Evolutionary conservation across 2,113 vertebrate species (phyloP).

Genomic region (Heliornis fulica): DNA sequence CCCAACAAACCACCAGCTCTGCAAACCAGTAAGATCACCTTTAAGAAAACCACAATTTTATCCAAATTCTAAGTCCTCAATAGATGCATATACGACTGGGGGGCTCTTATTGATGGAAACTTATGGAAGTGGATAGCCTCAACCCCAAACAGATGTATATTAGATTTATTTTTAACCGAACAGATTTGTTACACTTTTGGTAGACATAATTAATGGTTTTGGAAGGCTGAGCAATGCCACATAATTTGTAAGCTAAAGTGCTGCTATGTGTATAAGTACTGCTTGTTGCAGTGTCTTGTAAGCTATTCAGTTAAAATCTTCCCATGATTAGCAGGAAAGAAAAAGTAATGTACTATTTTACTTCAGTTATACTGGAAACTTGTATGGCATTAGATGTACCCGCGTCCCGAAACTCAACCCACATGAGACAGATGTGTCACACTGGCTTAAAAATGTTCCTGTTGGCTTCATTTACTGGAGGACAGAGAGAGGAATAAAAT

Average conservation of each 20-base stretch:
- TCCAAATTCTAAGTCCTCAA: neutral
- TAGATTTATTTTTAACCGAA: neutral
- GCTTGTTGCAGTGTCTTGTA: neutral
- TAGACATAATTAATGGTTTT: neutral
- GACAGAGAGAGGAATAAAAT: neutral
- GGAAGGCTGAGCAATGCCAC: neutral
- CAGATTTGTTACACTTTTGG: neutral
- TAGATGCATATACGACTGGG: neutral
- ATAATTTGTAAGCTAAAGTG: neutral
- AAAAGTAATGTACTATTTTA: neutral
- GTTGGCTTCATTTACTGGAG: constrained; percentile 6
- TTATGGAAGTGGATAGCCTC: neutral
- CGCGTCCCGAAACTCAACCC: neutral
- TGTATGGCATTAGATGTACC: neutral
- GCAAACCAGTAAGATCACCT: neutral
- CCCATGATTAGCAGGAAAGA: neutral
- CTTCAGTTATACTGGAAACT: neutral
- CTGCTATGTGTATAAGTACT: neutral
- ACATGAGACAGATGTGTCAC: constrained; percentile 14
- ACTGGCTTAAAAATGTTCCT: constrained; percentile 6
- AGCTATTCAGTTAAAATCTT: neutral
- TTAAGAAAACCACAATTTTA: neutral
- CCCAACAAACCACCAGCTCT: neutral
- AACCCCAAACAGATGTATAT: neutral
- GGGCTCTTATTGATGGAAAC: neutral